phyloP scores from a whole-genome alignment of 2,888 invertebrate species.

The Dichetophora obliterata region DNA sequence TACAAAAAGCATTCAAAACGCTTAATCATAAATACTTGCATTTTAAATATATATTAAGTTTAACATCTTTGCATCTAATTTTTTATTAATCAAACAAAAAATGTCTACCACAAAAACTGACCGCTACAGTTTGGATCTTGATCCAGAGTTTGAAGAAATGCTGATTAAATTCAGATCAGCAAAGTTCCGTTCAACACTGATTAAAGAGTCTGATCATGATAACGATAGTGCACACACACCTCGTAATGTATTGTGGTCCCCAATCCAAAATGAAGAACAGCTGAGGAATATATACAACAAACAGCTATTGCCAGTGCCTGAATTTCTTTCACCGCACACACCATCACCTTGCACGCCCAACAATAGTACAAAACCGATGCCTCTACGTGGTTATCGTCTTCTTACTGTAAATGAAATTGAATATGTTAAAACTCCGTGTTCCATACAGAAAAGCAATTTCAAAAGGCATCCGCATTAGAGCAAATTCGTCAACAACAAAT shows the following conservation, averaged over 20 bases:
- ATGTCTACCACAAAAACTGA: neutral
- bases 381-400: conserved; percentile 13
- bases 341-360: neutral
- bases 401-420: neutral
- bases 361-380: neutral
- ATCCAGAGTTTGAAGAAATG: conserved; percentile 26
- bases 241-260: neutral
- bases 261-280: no score
- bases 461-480: neutral
- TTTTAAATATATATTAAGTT: neutral
- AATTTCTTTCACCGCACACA: neutral
- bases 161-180: neutral
- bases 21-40: no score
- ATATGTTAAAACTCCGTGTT: neutral
- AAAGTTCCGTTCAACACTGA: conserved; percentile 2
- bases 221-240: neutral
- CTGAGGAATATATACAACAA: neutral
- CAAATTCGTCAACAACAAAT: no score
- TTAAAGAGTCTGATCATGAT: neutral
- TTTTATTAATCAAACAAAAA: neutral
- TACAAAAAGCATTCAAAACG: no score
- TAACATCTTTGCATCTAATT: neutral
- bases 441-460: neutral
- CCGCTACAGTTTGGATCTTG: conserved; percentile 13
- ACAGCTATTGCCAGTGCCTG: neutral